These are phyloP conservation scores for Allobates femoralis DNA, from an alignment of 2,797 vertebrate genomes.

Conservation along the genomic window DNA sequence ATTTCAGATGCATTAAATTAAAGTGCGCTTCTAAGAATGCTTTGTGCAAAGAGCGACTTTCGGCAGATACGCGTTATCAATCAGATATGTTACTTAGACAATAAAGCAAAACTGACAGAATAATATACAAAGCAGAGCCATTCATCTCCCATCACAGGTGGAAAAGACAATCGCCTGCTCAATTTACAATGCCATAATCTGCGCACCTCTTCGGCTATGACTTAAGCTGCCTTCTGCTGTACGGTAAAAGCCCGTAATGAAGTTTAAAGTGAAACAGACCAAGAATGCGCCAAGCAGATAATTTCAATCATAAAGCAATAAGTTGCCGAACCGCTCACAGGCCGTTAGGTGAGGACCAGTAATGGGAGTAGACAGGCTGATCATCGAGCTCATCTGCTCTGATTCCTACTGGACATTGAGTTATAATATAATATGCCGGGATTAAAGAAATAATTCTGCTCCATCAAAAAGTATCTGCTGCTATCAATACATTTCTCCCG, in stretches of 20 bases:
- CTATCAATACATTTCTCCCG: not conserved
- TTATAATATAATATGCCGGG: not conserved
- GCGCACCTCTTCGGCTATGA: slow-evolving; percentile 11
- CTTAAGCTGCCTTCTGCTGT: slow-evolving; percentile 43
- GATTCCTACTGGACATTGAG: slow-evolving; percentile 1
- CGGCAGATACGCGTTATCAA: slow-evolving; percentile 37
- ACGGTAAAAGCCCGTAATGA: slow-evolving; percentile 52
- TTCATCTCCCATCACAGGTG: slow-evolving; percentile 44
- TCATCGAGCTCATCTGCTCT: not conserved
- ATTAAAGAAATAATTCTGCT: not conserved
- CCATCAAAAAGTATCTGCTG: not conserved
- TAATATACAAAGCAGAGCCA: slow-evolving; percentile 42
- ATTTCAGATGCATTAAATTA: slow-evolving; percentile 41
- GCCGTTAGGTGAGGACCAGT: slow-evolving; percentile 12
- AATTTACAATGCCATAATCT: slow-evolving; percentile 40
- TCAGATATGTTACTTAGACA: slow-evolving; percentile 52
- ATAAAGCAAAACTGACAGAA: slow-evolving; percentile 44
- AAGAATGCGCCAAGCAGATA: slow-evolving; percentile 17
- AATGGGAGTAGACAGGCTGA: slow-evolving; percentile 43
- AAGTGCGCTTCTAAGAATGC: slow-evolving; percentile 21
- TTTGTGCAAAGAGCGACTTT: slow-evolving; percentile 12
- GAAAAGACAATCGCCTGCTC: slow-evolving; percentile 33
- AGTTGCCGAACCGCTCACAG: slow-evolving; percentile 12
- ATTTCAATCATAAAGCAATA: slow-evolving; percentile 58
- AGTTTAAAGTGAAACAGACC: slow-evolving; percentile 54